These are phyloP conservation scores for Micromys minutus DNA, from an alignment of 2,113 vertebrate genomes.

Conservation along the genomic window DNA sequence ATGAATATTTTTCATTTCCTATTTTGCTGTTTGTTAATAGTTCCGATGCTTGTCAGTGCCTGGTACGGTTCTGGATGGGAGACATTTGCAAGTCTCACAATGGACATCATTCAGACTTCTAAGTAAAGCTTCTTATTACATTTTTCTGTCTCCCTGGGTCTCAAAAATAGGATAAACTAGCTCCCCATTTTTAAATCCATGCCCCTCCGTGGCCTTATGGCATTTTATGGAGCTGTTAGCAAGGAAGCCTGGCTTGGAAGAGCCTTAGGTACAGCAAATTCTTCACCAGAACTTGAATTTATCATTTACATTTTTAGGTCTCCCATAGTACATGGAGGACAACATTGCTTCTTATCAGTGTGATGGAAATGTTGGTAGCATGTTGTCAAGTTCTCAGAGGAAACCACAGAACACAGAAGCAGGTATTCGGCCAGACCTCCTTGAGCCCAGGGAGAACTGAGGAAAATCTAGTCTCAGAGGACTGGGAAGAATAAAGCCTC, in stretches of 20 bases:
- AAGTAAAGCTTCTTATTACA: conserved; percentile 62
- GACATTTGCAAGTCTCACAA: conserved; percentile 58
- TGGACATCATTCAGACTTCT: conserved; percentile 52
- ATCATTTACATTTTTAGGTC: conserved; percentile 6
- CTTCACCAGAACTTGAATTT: not conserved
- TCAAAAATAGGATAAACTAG: conserved; percentile 54
- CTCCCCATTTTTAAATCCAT: not conserved
- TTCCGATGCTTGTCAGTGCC: conserved; percentile 63
- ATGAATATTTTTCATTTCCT: conserved; percentile 77
- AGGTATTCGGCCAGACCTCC: conserved; percentile 23
- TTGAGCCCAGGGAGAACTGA: not conserved
- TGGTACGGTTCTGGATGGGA: conserved; percentile 51
- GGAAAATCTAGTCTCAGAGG: not conserved
- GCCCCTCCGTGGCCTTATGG: not conserved
- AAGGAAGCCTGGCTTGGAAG: not conserved
- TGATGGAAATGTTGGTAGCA: not conserved
- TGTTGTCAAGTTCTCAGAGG: conserved; percentile 54
- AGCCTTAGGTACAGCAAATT: not conserved
- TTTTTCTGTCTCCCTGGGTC: conserved; percentile 35
- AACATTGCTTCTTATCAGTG: not conserved
- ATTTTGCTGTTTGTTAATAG: conserved; percentile 65
- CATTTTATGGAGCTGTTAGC: not conserved
- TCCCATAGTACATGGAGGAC: conserved; percentile 42
- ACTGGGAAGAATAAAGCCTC: not conserved
- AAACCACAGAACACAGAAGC: conserved; percentile 9